A percentile compares a stretch with the other conserved stretches of the same genome.
These are phyloP conservation scores for Plectrocnemia conspersa DNA, from an alignment of 1,140 invertebrate species.

Conservation along the genomic window DNA sequence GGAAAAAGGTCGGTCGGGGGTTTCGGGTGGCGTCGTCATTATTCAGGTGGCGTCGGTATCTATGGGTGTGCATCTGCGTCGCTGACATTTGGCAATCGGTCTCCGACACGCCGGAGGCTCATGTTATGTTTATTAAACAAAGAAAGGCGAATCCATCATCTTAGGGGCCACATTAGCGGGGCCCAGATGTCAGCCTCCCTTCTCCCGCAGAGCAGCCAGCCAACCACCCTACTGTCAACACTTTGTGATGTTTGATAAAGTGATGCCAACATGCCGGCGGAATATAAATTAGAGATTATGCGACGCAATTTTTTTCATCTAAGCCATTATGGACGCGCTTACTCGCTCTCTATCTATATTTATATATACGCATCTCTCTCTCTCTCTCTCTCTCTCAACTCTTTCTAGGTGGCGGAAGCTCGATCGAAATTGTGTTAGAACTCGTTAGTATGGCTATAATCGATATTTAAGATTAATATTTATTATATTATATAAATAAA, in stretches of 20 bases:
- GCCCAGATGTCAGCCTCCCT: conserved; percentile 20
- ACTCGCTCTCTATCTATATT: too few species aligned
- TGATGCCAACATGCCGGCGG: conserved; percentile 31
- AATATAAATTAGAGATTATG: conserved; percentile 38
- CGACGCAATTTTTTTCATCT: conserved; percentile 36
- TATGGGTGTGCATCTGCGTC: conserved; percentile 4
- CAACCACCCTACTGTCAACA: conserved; percentile 27
- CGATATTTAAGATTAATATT: too few species aligned
- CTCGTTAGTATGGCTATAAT: too few species aligned
- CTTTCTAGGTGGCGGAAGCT: conserved; percentile 24
- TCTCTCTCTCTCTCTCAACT: conserved; percentile 24
- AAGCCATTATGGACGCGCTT: conserved; percentile 34
- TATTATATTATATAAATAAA: too few species aligned
- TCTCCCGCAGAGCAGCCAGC: not conserved
- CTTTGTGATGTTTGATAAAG: conserved; percentile 35
- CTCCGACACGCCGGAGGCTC: not conserved
- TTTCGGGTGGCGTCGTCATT: too few species aligned
- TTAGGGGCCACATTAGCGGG: conserved; percentile 27
- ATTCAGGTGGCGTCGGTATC: conserved; percentile 1
- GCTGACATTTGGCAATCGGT: conserved; percentile 9
- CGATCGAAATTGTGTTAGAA: too few species aligned
- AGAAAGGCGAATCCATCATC: conserved; percentile 36
- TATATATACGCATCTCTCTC: too few species aligned
- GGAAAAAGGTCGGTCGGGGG: too few species aligned
- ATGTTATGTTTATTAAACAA: conserved; percentile 36